These are phyloP conservation scores for Kobus ellipsiprymnus DNA, from an alignment of 2,113 vertebrate species.

Conservation along the genomic window DNA sequence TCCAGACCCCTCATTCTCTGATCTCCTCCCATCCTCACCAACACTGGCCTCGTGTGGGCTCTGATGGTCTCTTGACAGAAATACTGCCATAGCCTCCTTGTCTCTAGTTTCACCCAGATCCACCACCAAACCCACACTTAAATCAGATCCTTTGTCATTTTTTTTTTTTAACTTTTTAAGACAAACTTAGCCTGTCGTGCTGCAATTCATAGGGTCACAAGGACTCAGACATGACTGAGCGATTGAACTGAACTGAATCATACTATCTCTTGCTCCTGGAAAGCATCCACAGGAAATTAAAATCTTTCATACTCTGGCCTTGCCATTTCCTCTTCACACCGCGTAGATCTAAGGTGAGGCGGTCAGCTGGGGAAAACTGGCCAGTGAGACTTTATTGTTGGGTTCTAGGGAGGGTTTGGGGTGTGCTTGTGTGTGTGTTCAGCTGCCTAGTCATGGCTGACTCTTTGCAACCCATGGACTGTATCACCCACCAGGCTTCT, in stretches of 20 bases:
- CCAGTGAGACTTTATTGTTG: not conserved
- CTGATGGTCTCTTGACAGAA: not conserved
- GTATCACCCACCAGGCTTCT: not conserved
- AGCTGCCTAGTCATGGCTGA: not conserved
- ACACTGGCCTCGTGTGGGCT: fast-evolving
- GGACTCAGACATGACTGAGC: too few species aligned
- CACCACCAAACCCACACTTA: not conserved
- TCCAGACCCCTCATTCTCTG: not conserved
- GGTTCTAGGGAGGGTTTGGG: not conserved
- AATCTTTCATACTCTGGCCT: not conserved
- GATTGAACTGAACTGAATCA: not conserved
- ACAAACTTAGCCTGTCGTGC: too few species aligned
- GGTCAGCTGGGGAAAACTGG: too few species aligned
- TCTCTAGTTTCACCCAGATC: not conserved
- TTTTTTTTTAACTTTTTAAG: not conserved
- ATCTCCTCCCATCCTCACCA: not conserved
- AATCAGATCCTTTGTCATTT: too few species aligned
- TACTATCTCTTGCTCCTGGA: not conserved
- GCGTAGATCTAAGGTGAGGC: not conserved
- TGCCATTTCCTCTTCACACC: not conserved
- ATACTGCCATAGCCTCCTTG: not conserved
- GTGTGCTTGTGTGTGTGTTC: not conserved
- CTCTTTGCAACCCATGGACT: not conserved
- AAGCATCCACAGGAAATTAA: not conserved
- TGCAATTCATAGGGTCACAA: too few species aligned